Conservation (phyloP, 1,140 invertebrate species). For the Tetragnatha versicolor region DNA sequence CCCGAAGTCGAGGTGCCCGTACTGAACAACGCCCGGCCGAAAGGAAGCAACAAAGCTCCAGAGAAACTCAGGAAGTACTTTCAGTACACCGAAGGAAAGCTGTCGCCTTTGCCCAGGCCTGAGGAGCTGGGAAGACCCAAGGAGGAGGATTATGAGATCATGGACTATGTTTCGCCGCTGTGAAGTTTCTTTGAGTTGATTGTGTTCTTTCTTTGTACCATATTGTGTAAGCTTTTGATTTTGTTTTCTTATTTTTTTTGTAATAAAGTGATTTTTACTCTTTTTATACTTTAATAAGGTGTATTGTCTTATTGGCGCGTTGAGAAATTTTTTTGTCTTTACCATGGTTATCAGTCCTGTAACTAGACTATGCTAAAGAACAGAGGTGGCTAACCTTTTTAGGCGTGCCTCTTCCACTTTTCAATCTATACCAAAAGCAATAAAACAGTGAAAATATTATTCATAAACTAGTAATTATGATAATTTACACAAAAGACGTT, state of each 20-base stretch:
- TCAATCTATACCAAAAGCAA: no score
- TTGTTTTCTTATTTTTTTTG: neutral
- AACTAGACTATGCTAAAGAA: no score
- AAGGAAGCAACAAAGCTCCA: conserved; percentile 16
- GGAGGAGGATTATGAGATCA: conserved; percentile 48
- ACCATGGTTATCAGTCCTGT: no score
- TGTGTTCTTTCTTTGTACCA: no score
- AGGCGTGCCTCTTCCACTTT: no score
- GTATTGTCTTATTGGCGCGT: neutral
- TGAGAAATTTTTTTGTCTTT: no score
- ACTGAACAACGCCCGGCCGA: conserved; percentile 46
- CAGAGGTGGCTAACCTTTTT: no score
- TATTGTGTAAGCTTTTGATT: no score
- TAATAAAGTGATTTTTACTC: neutral
- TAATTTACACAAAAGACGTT: no score
- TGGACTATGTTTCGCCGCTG: conserved; percentile 39
- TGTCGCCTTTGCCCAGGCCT: conserved; percentile 13
- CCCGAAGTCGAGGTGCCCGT: conserved; percentile 42
- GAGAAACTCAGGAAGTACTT: conserved; percentile 47
- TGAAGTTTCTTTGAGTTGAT: neutral
- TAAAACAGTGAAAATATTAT: no score
- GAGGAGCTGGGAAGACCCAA: conserved; percentile 42
- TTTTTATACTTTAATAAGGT: neutral
- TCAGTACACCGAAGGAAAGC: conserved; percentile 21
- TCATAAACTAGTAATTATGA: no score